These are phyloP conservation scores for Eptesicus fuscus DNA, from an alignment of 2,113 vertebrate species.

Conservation along the genomic window DNA sequence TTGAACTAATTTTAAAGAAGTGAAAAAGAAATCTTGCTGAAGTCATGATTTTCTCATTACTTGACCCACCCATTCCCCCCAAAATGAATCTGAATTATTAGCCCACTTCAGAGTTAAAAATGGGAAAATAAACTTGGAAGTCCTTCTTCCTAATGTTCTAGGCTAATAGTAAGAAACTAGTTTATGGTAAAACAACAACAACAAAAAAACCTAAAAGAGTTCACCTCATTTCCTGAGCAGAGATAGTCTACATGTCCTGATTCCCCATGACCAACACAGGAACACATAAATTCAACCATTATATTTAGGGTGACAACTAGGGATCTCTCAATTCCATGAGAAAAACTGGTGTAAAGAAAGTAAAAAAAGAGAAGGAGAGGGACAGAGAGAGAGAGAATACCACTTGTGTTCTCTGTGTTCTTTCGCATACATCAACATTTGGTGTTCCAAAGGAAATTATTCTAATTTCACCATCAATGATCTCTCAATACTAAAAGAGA, in stretches of 20 bases:
- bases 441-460: background rate
- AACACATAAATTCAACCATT: background rate
- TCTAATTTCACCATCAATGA: background rate
- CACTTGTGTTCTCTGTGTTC: background rate
- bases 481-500: background rate
- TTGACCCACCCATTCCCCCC: background rate
- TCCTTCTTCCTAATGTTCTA: too few species aligned
- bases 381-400: background rate
- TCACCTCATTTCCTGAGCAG: background rate
- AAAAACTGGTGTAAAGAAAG: background rate
- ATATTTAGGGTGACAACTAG: background rate
- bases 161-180: background rate
- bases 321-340: background rate
- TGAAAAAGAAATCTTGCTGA: background rate
- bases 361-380: accelerated
- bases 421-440: background rate
- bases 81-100: background rate
- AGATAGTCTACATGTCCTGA: background rate
- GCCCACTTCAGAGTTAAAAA: background rate
- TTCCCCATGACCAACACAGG: accelerated
- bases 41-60: background rate
- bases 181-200: background rate
- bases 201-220: background rate
- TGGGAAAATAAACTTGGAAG: background rate
- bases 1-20: background rate